Conservation (phyloP, 2,113 vertebrate genomes). For the Vidua chalybeata region DNA sequence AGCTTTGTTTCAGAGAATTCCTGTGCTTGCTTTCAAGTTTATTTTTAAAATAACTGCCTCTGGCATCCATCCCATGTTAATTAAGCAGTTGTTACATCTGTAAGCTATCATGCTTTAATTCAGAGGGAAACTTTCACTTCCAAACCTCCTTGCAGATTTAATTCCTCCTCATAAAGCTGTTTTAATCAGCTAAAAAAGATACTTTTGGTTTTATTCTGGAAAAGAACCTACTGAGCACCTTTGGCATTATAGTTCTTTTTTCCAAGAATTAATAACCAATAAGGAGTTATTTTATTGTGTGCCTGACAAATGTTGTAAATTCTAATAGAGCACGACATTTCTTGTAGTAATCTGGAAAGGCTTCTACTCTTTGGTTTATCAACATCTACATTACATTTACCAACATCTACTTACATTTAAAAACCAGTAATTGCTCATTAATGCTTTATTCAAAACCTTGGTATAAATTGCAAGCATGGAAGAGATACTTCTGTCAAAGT, state of each 20-base stretch:
- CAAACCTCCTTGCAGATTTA: background rate
- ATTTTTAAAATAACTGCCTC: conserved; percentile 41
- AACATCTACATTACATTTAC: background rate
- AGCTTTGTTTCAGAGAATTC: conserved; percentile 1
- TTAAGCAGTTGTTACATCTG: conserved; percentile 19
- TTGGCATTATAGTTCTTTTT: background rate
- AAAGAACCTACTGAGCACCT: background rate
- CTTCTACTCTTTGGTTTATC: background rate
- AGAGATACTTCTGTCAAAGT: background rate
- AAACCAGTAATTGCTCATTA: background rate
- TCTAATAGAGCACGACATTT: background rate
- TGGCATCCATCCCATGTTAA: conserved; percentile 36
- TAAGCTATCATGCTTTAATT: background rate
- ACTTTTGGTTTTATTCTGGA: background rate
- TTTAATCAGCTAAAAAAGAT: background rate
- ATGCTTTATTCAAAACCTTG: background rate
- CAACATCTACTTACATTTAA: background rate
- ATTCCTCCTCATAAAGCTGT: background rate
- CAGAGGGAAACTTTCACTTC: conserved; percentile 2
- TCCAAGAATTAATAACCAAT: background rate
- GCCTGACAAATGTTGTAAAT: background rate
- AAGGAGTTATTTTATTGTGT: background rate
- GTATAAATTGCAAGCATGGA: background rate
- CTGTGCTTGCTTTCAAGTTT: conserved; percentile 11
- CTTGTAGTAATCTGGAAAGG: background rate